Base-by-base conservation (phyloP, 1,140 invertebrate species). In the Euglossa dilemma region DNA sequence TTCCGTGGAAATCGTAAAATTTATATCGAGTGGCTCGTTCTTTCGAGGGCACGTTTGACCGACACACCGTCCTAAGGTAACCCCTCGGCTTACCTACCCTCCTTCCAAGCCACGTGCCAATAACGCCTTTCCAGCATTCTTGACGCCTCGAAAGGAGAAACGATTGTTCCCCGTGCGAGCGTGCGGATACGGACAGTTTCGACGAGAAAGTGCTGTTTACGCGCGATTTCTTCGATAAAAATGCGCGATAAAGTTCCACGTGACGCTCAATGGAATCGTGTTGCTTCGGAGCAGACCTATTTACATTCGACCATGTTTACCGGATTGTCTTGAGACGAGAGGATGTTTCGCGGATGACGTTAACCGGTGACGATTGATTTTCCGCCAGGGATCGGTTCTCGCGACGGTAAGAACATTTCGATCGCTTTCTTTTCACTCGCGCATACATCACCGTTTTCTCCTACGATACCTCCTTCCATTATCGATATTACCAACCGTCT, bases 21-120 rank as follows among this genome's bases (percentile, higher is more conserved):
- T 83, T 83, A 25, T 78, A 78, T 64, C 79, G 57, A 61, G 57
- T 63, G 28, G 56, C 28, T 64, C 50, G 45, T 71, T 77, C 57
- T 23, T 61, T 71, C 56, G 75, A 83, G 75, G 47, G 70, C 57
- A 73, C 72, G 52, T 45, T 54, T 57, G 67, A 70, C 59, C 84
- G 77, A 45, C 67, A 45, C 67, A 59, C 47, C 73, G 28, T 67
- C 43, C 52, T 54, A 57, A 83, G 57, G 56, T 80, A 70, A n/a
- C 56, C 85, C 59, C 61, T 57, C 50, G 72, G 47, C 77, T 80
- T 59, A 76, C 78, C 59, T 79, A 86, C 75, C 85, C 72, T 76
- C 77, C 79, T n/a, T 71, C 18, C 45, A 76, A 66, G 89, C 85
- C 89, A 92, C 89, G 90, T 92, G 89, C 87, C 90, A 83, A 84